Evolutionary conservation across 2,797 vertebrate genomes (phyloP), one percentile per base, ranked within the genome.

Genomic region (Kryptolebias ocellatus): DNA sequence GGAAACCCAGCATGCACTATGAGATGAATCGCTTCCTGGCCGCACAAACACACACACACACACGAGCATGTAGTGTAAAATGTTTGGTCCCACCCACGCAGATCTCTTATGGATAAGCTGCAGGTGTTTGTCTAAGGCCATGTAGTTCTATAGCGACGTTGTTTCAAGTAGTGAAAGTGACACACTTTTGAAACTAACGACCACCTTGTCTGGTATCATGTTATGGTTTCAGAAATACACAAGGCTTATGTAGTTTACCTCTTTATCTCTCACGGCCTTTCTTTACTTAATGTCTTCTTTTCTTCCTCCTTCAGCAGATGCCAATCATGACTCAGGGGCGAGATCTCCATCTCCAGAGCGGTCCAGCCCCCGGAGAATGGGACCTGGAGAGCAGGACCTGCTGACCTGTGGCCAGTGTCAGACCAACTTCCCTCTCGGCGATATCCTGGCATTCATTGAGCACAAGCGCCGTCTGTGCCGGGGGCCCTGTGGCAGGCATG

Each of bases 361-460:
- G 1, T 96, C 91, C 79, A 92, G 92, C 82, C 94, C 88, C 34
- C 89, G 84, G 80, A 83, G 90, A 88, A 87, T 60, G 78, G 94
- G 84, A 84, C 89, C 17, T 59, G 95, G 95, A 76, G 96, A 98
- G 90, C 95, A 96, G 31, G 98, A 99, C 89, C 94, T 99, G 87
- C 92, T 99, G 93, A 99, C 98, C 90, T 99, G 98, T 69, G 98
- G 98, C 86, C 97, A 98, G 92, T 99, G 98, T 93, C 98, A 99
- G 93, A 97, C 96, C 92, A 98, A 98, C 93, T 99, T 99, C 93
- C 97, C 97, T 2, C 94, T 99, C 89, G 96, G 96, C 67, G 96
- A 99, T 87, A 99, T 99, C 94, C 93, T 99, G 91, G 94, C 97
- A 91, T 99, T 99, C 93, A 99, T 99, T 87, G 97, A 99, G 95